Evolutionary conservation across 2,797 vertebrate species (phyloP).

Genomic region (Coluber constrictor): DNA sequence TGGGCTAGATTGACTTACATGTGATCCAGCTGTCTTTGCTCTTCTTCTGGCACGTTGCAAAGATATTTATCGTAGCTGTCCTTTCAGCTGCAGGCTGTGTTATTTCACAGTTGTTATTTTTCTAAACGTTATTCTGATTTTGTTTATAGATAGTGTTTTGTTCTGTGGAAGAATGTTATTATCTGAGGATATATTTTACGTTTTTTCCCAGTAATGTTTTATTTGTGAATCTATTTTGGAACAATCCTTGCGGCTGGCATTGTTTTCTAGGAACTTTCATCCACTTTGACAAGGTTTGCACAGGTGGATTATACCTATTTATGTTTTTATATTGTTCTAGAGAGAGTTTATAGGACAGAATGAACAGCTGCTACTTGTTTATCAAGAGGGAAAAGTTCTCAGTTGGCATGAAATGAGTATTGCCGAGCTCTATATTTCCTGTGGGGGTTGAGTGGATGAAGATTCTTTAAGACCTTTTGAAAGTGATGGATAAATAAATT

Average conservation of each 20-base stretch:
- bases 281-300: not conserved
- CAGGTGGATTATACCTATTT: conserved; percentile 12
- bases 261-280: not conserved
- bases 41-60: not conserved
- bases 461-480: not conserved
- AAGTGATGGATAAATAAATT: not conserved
- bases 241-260: not conserved
- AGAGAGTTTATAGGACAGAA: conserved; percentile 1
- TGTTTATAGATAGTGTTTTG: not conserved
- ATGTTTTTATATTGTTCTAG: conserved; percentile 8
- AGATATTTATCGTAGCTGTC: not conserved
- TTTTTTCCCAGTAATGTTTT: not conserved
- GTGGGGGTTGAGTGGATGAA: not conserved
- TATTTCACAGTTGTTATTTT: not conserved
- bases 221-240: not conserved
- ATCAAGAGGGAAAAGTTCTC: conserved; percentile 11
- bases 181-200: not conserved
- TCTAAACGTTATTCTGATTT: conserved; percentile 8
- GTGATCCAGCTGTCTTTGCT: not conserved
- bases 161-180: not conserved
- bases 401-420: not conserved
- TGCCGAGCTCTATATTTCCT: not conserved
- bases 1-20: not conserved
- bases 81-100: conserved; percentile 4
- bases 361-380: conserved; percentile 15